Base-by-base conservation (phyloP, 1,140 invertebrate species). In the Drosophila navojoa region DNA sequence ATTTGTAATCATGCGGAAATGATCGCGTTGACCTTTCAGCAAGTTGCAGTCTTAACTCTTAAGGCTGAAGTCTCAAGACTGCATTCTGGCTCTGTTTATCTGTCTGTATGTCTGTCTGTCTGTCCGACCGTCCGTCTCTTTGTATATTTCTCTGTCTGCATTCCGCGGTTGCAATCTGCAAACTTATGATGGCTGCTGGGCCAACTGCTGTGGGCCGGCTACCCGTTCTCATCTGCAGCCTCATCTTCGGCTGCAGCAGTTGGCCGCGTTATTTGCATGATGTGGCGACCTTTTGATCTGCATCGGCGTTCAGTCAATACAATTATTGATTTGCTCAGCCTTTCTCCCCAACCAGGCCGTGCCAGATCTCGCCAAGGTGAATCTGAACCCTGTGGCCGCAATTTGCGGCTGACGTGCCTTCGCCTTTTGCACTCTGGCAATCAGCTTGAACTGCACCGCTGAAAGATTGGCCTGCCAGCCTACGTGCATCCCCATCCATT, bases 1-100 rank as follows among this genome's bases (percentile, higher is more conserved):
- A 77, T 81, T 90, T 76, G 87, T 77, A 84, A 90, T 90, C 79
- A 90, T 90, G 87, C 87, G 87, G 87, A 90, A 90, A 90, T 90
- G 87, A 90, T 87, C 87, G 72, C 77, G 69, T 76, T 84, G 87
- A 90, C 87, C 87, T 90, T 90, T 90, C 72, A 61, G 77, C 77
- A 84, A 76, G 71, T 84, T 69, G 50, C 71, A 69, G 61, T 59
- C 55, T 47, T 35, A 54, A 54, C 52, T 54, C 52, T 11, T 11
- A 55, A 54, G 38, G 54, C 52, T 25, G n/a, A 38, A 45, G n/a
- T 45, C 42, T 45, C n/a, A 47, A 55, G 54, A 40, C 44, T 35
- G 49, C 62, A 57, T 61, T 57, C 49, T 71, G 40, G 15, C 27
- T 35, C 52, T 50, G 53, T 13, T 11, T 19, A 22, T 27, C 11